Evolutionary conservation across 1,140 invertebrate species (phyloP).

Genomic region (Calephelis virginiensis): DNA sequence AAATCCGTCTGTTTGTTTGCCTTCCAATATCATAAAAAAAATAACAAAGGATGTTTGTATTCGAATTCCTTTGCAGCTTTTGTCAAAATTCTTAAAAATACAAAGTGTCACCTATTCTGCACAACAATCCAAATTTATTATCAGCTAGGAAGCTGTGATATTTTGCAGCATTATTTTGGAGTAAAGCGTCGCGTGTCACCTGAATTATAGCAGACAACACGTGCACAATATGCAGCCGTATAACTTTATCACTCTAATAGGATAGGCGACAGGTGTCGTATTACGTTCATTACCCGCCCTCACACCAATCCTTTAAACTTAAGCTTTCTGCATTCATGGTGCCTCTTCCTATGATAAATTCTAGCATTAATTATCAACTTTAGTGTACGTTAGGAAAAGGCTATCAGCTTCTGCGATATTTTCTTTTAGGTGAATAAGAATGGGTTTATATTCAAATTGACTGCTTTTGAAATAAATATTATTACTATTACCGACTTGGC

Average conservation of each 20-base stretch:
- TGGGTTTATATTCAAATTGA: too few relatives aligned
- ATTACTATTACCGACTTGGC: neutral
- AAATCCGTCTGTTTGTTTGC: too few relatives aligned
- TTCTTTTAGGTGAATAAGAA: too few relatives aligned
- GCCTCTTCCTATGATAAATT: constrained; percentile 7
- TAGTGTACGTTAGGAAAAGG: too few relatives aligned
- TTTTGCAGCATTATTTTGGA: neutral
- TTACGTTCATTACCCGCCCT: constrained; percentile 11
- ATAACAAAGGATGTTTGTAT: too few relatives aligned
- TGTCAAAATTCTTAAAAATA: too few relatives aligned
- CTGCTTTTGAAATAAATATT: too few relatives aligned
- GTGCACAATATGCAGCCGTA: constrained; percentile 12
- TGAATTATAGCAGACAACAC: constrained; percentile 3
- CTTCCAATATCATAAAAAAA: too few relatives aligned
- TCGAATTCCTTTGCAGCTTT: too few relatives aligned
- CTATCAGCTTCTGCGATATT: too few relatives aligned
- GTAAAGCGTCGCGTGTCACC: neutral
- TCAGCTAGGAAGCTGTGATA: neutral
- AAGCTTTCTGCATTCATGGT: constrained; percentile 13
- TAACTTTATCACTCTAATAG: constrained; percentile 13
- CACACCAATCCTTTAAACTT: constrained; percentile 17
- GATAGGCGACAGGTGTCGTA: constrained; percentile 12
- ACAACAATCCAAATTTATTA: neutral
- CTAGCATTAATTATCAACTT: constrained; percentile 3
- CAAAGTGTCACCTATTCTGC: too few relatives aligned